Evolutionary conservation across 2,888 invertebrate genomes (phyloP), one percentile per base, ranked within the genome.

Genomic region (Phengaris alcon): DNA sequence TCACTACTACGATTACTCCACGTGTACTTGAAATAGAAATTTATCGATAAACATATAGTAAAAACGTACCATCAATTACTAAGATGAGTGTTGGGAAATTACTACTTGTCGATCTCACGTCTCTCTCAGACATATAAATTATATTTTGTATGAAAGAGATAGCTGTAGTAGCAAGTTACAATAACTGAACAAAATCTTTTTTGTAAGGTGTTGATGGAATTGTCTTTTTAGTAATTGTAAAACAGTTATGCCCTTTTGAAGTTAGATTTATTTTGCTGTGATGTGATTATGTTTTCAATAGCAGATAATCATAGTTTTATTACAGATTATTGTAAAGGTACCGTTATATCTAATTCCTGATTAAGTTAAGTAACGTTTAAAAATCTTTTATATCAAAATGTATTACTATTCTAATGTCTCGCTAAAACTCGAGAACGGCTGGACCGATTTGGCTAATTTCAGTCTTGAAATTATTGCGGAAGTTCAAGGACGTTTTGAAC

Each of bases 51-150:
- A 72, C 72, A 72, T 75, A 70, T 70, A 59, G 75, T 75, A 69
- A 75, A 74, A 86, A 85, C 81, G 85, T 82, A 82, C 78, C 80
- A 85, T 82, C 85, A 86, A 87, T 88, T 86, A 87, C 83, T 78
- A 80, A 84, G 83, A 85, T 86, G 83, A 82, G 82, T 83, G 75
- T 75, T 75, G 70, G 54, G 57, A 75, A 75, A 75, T 75, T 75
- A 74, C 74, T 52, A 68, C 69, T 83, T 81, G 77, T 79, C 85
- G 84, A 82, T 80, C 76, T 83, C 76, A 75, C 76, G 55, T 86
- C 85, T 78, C 80, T 78, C 79, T 86, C 80, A 78, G 73, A 76
- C 77, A 76, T 76, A 72, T 10, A 74, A 22, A 46, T 48, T 64
- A 64, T 7, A 44, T 1, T 57, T 52, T 13, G 51, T 74, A n/a